Evolutionary conservation across 2,888 invertebrate genomes (phyloP).

Genomic region (Calliphora vomitoria): DNA sequence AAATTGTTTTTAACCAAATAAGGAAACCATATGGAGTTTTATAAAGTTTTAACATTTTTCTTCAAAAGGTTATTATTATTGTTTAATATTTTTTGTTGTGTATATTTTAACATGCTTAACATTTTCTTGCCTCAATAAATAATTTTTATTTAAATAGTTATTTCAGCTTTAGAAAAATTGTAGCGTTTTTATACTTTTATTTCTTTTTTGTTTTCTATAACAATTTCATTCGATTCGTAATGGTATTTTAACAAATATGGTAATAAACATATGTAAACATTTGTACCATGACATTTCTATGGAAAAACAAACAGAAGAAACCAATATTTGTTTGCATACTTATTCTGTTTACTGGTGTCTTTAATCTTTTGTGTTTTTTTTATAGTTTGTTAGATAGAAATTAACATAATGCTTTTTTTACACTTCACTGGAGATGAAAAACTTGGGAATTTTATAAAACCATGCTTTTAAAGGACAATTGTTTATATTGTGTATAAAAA

Average conservation of each 20-base stretch:
- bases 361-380: constrained; percentile 62
- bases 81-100: background rate
- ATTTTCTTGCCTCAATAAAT: constrained; percentile 54
- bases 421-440: constrained; percentile 48
- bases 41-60: background rate
- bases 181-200: constrained; percentile 21
- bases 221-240: constrained; percentile 10
- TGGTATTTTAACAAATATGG: constrained; percentile 63
- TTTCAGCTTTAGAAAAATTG: constrained; percentile 12
- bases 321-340: background rate
- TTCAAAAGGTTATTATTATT: constrained; percentile 21
- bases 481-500: background rate
- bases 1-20: constrained; percentile 23
- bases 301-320: constrained; percentile 9
- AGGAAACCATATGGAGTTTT: constrained; percentile 7
- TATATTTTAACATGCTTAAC: constrained; percentile 36
- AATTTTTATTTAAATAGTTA: constrained; percentile 5
- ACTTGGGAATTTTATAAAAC: background rate
- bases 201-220: constrained; percentile 6
- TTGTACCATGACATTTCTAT: constrained; percentile 70
- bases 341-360: constrained; percentile 38
- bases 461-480: constrained; percentile 28
- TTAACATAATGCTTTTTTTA: constrained; percentile 43
- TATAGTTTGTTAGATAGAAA: background rate
- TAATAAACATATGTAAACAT: constrained; percentile 70